phyloP scores from a whole-genome alignment of 2,888 invertebrate genomes.

The Tipula helvola region DNA sequence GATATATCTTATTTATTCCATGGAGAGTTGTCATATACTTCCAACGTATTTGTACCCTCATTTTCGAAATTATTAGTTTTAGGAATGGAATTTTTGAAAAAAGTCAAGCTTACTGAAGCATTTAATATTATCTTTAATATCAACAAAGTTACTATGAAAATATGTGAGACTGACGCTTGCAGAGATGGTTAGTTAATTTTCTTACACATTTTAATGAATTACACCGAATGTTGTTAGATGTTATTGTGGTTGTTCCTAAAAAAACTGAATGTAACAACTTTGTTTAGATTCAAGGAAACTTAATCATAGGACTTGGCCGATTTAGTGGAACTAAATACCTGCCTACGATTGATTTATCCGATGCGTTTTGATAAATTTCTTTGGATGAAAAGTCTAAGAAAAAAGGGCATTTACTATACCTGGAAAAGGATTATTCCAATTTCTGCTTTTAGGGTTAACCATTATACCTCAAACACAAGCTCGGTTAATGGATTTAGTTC shows the following conservation, averaged over 20 bases:
- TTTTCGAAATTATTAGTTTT: not conserved
- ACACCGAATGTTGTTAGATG: not conserved
- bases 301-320: conserved; percentile 18
- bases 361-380: conserved; percentile 24
- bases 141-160: too few species aligned
- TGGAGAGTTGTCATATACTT: not conserved
- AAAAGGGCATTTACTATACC: conserved; percentile 19
- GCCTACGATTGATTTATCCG: conserved; percentile 19
- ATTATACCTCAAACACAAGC: conserved; percentile 23
- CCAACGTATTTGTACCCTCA: not conserved
- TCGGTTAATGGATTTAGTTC: conserved; percentile 20
- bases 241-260: not conserved
- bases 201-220: not conserved
- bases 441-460: conserved; percentile 24
- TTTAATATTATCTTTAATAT: too few species aligned
- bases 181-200: not conserved
- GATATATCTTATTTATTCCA: not conserved
- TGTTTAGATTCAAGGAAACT: conserved; percentile 14
- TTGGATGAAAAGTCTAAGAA: conserved; percentile 12
- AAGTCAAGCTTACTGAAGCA: not conserved
- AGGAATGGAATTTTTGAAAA: not conserved
- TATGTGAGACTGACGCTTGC: not conserved
- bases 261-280: not conserved
- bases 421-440: conserved; percentile 17
- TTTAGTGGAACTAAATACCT: conserved; percentile 17